Percentiles rank a stretch among this genome's conserved stretches.
Conservation (phyloP, 1,140 invertebrate genomes). For the Lepeophtheirus salmonis region DNA sequence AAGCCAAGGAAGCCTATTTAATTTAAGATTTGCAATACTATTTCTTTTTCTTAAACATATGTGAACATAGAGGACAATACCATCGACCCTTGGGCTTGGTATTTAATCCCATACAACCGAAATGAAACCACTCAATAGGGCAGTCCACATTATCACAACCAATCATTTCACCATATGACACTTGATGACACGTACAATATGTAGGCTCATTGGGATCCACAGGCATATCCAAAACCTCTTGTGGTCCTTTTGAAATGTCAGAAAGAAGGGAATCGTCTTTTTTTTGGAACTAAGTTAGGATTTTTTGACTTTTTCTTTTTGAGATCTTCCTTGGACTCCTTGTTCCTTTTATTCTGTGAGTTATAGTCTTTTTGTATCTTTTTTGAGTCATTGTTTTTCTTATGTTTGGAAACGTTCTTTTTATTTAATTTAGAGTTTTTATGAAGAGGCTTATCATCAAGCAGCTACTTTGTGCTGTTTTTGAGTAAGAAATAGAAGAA, state of each 20-base stretch:
- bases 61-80: conserved; percentile 84
- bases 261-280: conserved; percentile 25
- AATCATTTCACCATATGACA: conserved; percentile 97
- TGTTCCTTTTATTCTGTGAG: conserved; percentile 18
- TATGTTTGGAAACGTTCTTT: conserved; percentile 4
- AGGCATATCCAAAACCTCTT: conserved; percentile 86
- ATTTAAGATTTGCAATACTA: too few species aligned
- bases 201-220: conserved; percentile 98
- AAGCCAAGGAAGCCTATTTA: too few species aligned
- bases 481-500: too few species aligned
- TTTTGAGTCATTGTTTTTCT: conserved; percentile 36
- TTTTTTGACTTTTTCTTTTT: conserved; percentile 21
- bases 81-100: conserved; percentile 98
- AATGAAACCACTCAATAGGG: conserved; percentile 97
- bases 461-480: too few species aligned
- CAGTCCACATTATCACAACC: too few species aligned
- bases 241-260: conserved; percentile 53
- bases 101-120: conserved; percentile 84
- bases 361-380: background rate
- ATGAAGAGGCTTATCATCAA: too few species aligned
- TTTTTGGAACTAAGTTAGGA: conserved; percentile 12
- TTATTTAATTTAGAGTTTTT: background rate
- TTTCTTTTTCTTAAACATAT: conserved; percentile 65
- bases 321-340: conserved; percentile 23
- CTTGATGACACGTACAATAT: conserved; percentile 92